Conservation (phyloP, 2,888 invertebrate species). For the Notodromas monacha region DNA sequence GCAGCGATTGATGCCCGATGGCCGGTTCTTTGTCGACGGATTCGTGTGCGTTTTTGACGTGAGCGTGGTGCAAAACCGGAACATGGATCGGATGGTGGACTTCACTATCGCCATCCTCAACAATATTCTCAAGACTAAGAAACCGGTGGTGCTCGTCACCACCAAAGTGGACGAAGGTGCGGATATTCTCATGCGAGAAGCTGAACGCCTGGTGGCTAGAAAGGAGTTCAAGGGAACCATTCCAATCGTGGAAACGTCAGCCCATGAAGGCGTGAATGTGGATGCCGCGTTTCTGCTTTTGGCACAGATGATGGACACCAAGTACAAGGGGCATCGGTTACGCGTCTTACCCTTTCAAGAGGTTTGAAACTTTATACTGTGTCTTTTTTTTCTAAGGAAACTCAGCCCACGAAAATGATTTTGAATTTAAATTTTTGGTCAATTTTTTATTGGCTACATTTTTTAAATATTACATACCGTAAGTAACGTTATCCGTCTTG, state of each 20-base stretch:
- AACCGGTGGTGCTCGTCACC: constrained; percentile 71
- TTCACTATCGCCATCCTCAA: constrained; percentile 38
- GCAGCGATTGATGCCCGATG: constrained; percentile 65
- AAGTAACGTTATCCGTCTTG: too few relatives aligned
- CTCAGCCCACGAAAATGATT: too few relatives aligned
- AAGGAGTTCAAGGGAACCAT: constrained; percentile 48
- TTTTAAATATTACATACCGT: too few relatives aligned
- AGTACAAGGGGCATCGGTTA: constrained; percentile 37
- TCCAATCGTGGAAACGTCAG: constrained; percentile 66
- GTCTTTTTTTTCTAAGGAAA: too few relatives aligned
- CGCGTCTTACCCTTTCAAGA: too few relatives aligned
- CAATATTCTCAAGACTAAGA: constrained; percentile 62
- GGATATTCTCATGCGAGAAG: constrained; percentile 54
- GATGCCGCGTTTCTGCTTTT: constrained; percentile 61
- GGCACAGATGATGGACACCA: constrained; percentile 68
- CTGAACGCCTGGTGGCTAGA: constrained; percentile 48
- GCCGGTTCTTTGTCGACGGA: constrained; percentile 65
- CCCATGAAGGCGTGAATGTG: constrained; percentile 81
- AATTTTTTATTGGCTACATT: too few relatives aligned
- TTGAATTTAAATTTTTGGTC: too few relatives aligned
- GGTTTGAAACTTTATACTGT: too few relatives aligned
- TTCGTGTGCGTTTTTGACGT: constrained; percentile 88
- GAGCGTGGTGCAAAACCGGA: constrained; percentile 61
- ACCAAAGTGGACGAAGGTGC: constrained; percentile 80
- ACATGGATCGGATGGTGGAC: constrained; percentile 65